Evolutionary conservation across 1,140 invertebrate genomes (phyloP).

Genomic region (Cephus cinctus): DNA sequence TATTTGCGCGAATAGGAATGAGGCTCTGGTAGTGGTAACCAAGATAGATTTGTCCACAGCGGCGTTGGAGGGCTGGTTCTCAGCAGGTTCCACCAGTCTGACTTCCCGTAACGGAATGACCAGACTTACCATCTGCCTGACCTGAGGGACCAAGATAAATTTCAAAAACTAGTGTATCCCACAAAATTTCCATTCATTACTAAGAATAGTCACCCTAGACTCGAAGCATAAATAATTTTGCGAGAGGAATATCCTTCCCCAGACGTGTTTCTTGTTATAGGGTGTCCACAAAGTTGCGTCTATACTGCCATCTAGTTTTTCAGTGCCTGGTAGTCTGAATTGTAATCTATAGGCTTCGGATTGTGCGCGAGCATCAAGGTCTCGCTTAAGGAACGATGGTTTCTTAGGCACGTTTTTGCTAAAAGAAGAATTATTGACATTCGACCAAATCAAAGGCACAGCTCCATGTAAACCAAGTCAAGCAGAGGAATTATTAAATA

Average conservation of each 20-base stretch:
- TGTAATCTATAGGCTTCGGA: constrained; percentile 82
- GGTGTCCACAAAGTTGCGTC: constrained; percentile 93
- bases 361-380: constrained; percentile 91
- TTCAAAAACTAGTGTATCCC: constrained; percentile 10
- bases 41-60: constrained; percentile 78
- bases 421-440: constrained; percentile 31
- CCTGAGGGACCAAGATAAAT: no score
- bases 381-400: constrained; percentile 85
- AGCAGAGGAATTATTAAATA: constrained; percentile 7
- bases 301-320: constrained; percentile 91
- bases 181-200: background rate
- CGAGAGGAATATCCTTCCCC: constrained; percentile 90
- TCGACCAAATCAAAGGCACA: constrained; percentile 15
- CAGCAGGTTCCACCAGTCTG: constrained; percentile 69
- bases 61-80: constrained; percentile 62
- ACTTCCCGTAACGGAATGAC: constrained; percentile 88
- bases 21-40: constrained; percentile 80
- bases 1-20: constrained; percentile 88
- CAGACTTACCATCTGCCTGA: constrained; percentile 78
- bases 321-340: constrained; percentile 82
- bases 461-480: constrained; percentile 1
- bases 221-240: constrained; percentile 96
- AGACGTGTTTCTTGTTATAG: constrained; percentile 87
- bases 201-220: constrained; percentile 73
- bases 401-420: constrained; percentile 85